Conservation (phyloP, 1,140 invertebrate species). For the Wasmannia auropunctata region DNA sequence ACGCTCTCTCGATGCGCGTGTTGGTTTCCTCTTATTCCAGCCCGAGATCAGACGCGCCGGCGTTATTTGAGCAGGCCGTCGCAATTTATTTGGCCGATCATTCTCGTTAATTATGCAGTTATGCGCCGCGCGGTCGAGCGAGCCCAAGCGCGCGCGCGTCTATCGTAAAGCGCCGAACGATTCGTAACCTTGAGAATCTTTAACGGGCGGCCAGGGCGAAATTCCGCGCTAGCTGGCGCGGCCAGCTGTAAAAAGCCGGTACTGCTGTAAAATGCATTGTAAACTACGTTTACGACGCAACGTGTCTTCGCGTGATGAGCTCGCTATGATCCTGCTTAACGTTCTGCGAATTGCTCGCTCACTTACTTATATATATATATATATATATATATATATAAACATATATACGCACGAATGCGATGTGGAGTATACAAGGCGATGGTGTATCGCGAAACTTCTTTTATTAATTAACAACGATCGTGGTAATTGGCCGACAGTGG, state of each 20-base stretch:
- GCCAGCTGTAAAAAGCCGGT: constrained; percentile 16
- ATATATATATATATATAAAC: not conserved
- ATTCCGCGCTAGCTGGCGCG: not conserved
- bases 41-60: constrained; percentile 16
- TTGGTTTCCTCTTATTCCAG: constrained; percentile 9
- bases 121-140: constrained; percentile 32
- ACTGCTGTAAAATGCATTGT: constrained; percentile 45
- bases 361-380: not conserved
- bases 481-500: constrained; percentile 6
- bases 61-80: constrained; percentile 33
- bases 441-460: not conserved
- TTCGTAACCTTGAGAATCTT: constrained; percentile 37
- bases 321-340: constrained; percentile 3
- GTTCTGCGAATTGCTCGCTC: constrained; percentile 22
- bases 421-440: not conserved
- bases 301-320: constrained; percentile 24
- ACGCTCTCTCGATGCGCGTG: constrained; percentile 1
- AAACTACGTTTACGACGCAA: constrained; percentile 45
- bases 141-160: constrained; percentile 12
- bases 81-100: constrained; percentile 52
- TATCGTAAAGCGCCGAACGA: constrained; percentile 42
- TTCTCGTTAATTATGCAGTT: constrained; percentile 60
- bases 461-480: constrained; percentile 25
- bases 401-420: not conserved
- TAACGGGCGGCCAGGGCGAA: constrained; percentile 12